Evolutionary conservation across 2,888 invertebrate species (phyloP), one percentile per base, ranked within the genome.

Genomic region (Oligia fasciuncula): DNA sequence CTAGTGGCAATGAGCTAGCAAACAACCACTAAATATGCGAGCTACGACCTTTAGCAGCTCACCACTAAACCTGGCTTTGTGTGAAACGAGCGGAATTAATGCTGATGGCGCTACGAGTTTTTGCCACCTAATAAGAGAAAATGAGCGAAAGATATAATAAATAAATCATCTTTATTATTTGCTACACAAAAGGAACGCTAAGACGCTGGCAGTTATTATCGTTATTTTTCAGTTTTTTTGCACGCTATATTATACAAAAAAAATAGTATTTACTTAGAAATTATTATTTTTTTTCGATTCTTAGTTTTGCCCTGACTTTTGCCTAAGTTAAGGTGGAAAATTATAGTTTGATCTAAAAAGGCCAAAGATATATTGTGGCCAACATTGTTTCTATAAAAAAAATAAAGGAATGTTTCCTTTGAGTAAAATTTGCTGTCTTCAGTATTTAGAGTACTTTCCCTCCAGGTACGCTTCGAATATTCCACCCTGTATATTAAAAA

Each of bases 1-100:
- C 75, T 85, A 67, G 86, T 76, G 74, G 86, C 85, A 86, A 83
- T 83, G 84, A 77, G 79, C 83, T 78, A 63, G 49, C 77, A 85
- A 86, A 83, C 76, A 76, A 63, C 84, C 72, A 49, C 85, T 86
- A 86, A 85, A 86, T 85, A 85, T 85, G 79, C 86, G 71, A 73
- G 78, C 46, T 70, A 57, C 67, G 73, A 79, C 86, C 84, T 85
- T 77, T 86, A 86, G 72, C 77, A 72, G 79, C 60, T 67, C 74
- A 9, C 72, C 85, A 73, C 74, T 86, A 83, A 85, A 78, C 65
- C 86, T 69, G 69, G 84, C 85, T 85, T 83, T 85, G 85, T 85
- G 86, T 83, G 66, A 79, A 76, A 69, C 66, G 79, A 75, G 83
- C 72, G 57, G 67, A 77, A 83, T 79, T 76, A 83, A 86, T 76